Evolutionary conservation across 2,113 vertebrate genomes (phyloP), one percentile per base, ranked within the genome.

Genomic region (Ageneiosus marmoratus): DNA sequence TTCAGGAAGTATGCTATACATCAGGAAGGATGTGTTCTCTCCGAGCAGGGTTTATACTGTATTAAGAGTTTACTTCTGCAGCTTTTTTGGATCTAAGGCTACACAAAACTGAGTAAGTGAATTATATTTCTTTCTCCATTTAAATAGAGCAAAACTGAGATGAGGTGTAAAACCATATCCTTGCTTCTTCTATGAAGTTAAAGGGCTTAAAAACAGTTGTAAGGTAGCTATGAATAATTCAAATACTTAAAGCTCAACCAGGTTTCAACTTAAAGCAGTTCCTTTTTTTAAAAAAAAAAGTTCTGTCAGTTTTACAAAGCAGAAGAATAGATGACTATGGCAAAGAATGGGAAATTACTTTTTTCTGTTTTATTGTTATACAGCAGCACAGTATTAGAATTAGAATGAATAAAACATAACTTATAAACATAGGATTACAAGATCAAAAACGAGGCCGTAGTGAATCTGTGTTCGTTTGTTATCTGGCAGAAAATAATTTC

Each of bases 201-300:
- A 83, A 83, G 73, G 81, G 81, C 60, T 83, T 83, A 83, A 77
- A 82, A 83, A 83, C 53, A 83, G 62, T 70, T 77, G 53, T 83
- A 83, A 83, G 62, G 27, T 50, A 60, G 63, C 82, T n/a, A 83
- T 83, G 82, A 83, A 83, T 83, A 70, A 83, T 83, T 77, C 82
- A 78, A 0, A 20, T 44, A 58, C 41, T 78, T 78, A 27, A 69
- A 76, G 58, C 81, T 77, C 81, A 76, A 77, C 58, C 22, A 67
- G 73, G 48, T 77, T 83, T 83, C 29, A 77, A 83, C 63, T 70
- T 69, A 70, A 82, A 78, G 56, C 34, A 37, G 34, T 67, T 27
- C 48, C n/a, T 16, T 75, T 65, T 82, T 55, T 78, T 63, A 24
- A 51, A 16, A 62, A 75, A 12, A 51, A n/a, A n/a, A n/a, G n/a